Evolutionary conservation across 2,797 vertebrate genomes (phyloP).

Genomic region (Anableps anableps): DNA sequence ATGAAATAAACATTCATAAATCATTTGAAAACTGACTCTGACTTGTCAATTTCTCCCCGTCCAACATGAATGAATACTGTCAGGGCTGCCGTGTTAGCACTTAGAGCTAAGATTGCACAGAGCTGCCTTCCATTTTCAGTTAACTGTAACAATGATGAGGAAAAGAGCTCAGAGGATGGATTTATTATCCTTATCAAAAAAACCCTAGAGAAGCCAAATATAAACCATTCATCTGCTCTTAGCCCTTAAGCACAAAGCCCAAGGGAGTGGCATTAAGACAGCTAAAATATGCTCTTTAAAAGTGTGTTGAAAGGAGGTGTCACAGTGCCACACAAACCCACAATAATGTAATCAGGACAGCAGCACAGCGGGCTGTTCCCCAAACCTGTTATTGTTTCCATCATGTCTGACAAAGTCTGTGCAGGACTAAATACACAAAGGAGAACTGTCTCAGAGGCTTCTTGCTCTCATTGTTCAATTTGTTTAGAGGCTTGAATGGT

Average conservation of each 20-base stretch:
- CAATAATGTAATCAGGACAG: conserved; percentile 33
- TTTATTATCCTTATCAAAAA: conserved; percentile 71
- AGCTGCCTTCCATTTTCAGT: conserved; percentile 37
- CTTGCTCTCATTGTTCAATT: conserved; percentile 15
- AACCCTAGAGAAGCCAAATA: conserved; percentile 66
- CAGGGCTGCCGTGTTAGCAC: conserved; percentile 23
- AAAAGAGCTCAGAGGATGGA: conserved; percentile 52
- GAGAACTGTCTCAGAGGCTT: not conserved
- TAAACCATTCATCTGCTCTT: conserved; percentile 55
- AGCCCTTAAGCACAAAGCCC: conserved; percentile 43
- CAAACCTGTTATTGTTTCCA: conserved; percentile 43
- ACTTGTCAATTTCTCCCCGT: conserved; percentile 13
- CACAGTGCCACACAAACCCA: conserved; percentile 25
- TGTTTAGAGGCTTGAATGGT: conserved; percentile 16
- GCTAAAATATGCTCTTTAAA: conserved; percentile 44
- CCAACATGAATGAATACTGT: conserved; percentile 21
- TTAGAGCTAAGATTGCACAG: conserved; percentile 44
- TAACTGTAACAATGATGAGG: conserved; percentile 44
- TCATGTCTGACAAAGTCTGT: conserved; percentile 32
- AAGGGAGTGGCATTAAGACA: conserved; percentile 37
- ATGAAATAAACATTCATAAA: conserved; percentile 33
- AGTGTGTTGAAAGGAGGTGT: conserved; percentile 37
- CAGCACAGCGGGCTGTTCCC: conserved; percentile 26
- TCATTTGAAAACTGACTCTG: conserved; percentile 26
- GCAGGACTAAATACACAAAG: conserved; percentile 7